phyloP scores from a whole-genome alignment of 2,888 invertebrate species.

The Alviniconcha strummeri region DNA sequence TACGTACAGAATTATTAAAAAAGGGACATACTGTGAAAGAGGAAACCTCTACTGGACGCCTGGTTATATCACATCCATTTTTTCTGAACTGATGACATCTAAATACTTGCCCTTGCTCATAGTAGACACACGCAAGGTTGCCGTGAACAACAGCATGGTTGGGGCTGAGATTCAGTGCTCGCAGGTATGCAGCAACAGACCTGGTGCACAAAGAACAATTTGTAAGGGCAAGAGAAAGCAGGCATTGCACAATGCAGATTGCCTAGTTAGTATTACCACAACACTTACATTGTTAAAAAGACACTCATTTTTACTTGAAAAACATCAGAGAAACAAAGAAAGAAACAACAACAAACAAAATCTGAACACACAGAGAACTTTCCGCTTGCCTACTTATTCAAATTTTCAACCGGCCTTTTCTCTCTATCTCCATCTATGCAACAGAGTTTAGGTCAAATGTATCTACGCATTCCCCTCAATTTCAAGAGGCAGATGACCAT shows the following conservation, averaged over 20 bases:
- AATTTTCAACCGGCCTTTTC: too few relatives aligned
- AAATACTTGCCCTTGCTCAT: slow-evolving; percentile 90
- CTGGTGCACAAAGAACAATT: slow-evolving; percentile 77
- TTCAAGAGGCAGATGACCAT: too few relatives aligned
- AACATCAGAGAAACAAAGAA: neutral
- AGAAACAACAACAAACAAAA: neutral
- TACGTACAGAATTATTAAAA: neutral
- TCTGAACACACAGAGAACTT: neutral
- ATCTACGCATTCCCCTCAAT: too few relatives aligned
- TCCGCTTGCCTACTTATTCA: too few relatives aligned
- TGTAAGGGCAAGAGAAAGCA: neutral
- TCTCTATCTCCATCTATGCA: too few relatives aligned
- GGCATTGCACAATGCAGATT: too few relatives aligned
- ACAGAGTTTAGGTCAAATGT: too few relatives aligned
- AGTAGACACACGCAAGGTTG: slow-evolving; percentile 98
- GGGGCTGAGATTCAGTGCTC: slow-evolving; percentile 94
- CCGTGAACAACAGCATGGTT: slow-evolving; percentile 98
- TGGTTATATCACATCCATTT: neutral
- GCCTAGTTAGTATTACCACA: too few relatives aligned
- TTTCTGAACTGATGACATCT: neutral
- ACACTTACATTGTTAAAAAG: neutral
- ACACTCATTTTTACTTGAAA: neutral
- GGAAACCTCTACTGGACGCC: neutral
- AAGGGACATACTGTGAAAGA: neutral
- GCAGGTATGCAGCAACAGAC: slow-evolving; percentile 97